phyloP scores from a whole-genome alignment of 1,140 invertebrate genomes.

The Mercenaria mercenaria region DNA sequence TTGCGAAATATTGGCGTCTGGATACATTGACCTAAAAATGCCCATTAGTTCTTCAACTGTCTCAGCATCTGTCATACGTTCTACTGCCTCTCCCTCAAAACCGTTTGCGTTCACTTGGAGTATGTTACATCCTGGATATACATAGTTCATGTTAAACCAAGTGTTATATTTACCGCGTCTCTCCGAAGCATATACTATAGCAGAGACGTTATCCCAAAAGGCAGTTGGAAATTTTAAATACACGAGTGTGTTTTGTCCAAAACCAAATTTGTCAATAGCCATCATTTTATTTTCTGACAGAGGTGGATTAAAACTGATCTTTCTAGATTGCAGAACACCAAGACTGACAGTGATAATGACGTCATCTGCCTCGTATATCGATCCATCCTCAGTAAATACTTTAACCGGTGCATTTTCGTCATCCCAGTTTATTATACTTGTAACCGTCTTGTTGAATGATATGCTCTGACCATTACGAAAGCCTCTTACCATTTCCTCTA shows the following conservation, averaged over 20 bases:
- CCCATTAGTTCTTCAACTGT: not conserved
- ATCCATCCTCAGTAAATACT: not conserved
- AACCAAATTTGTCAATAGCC: conserved; percentile 30
- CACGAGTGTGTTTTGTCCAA: not conserved
- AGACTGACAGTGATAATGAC: conserved; percentile 30
- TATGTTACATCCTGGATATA: conserved; percentile 23
- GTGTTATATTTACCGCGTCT: not conserved
- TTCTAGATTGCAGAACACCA: conserved; percentile 20
- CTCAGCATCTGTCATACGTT: not conserved
- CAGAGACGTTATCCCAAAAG: too few relatives aligned
- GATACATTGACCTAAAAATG: conserved; percentile 17
- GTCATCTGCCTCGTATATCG: too few relatives aligned
- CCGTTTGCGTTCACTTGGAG: not conserved
- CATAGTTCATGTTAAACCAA: not conserved
- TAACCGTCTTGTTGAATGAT: not conserved
- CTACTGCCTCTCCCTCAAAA: not conserved
- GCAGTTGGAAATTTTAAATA: conserved; percentile 9
- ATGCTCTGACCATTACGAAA: not conserved
- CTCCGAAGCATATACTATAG: not conserved
- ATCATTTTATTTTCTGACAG: not conserved
- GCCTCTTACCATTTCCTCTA: not conserved
- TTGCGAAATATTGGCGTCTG: too few relatives aligned
- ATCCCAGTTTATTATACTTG: not conserved
- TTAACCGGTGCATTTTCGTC: not conserved
- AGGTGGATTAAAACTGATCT: not conserved